These are phyloP conservation scores for Deilephila elpenor DNA, from an alignment of 2,888 invertebrate species.

Conservation along the genomic window DNA sequence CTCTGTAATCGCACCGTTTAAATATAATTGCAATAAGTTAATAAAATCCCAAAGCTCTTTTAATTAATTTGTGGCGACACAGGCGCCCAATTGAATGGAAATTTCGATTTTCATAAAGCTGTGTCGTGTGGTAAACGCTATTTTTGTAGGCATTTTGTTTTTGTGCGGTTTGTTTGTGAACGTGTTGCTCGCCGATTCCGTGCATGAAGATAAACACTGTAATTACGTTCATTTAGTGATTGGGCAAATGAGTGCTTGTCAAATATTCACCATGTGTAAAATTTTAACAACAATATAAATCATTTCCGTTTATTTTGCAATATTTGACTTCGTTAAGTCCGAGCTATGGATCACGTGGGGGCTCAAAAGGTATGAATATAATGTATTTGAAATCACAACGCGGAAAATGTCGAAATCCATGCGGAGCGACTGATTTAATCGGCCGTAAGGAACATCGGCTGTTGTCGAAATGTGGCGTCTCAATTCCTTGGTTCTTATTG, in stretches of 20 bases:
- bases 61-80: conserved; percentile 79
- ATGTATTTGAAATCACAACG: conserved; percentile 53
- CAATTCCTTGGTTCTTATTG: conserved; percentile 59
- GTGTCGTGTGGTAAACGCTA: conserved; percentile 55
- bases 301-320: conserved; percentile 30
- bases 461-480: conserved; percentile 55
- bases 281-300: conserved; percentile 37
- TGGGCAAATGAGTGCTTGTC: conserved; percentile 47
- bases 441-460: conserved; percentile 56
- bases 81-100: conserved; percentile 72
- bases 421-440: conserved; percentile 57
- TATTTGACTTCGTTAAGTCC: conserved; percentile 20
- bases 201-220: conserved; percentile 48
- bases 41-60: conserved; percentile 74
- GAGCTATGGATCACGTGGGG: neutral
- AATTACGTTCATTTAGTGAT: conserved; percentile 56
- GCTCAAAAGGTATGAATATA: conserved; percentile 34
- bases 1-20: conserved; percentile 71
- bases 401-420: conserved; percentile 56
- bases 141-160: conserved; percentile 58
- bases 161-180: conserved; percentile 56
- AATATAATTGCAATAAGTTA: conserved; percentile 82
- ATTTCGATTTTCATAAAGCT: conserved; percentile 70
- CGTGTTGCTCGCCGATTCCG: conserved; percentile 49
- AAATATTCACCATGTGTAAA: conserved; percentile 41